These are phyloP conservation scores for Saxidomus purpurata DNA, from an alignment of 1,140 invertebrate genomes.

Conservation along the genomic window DNA sequence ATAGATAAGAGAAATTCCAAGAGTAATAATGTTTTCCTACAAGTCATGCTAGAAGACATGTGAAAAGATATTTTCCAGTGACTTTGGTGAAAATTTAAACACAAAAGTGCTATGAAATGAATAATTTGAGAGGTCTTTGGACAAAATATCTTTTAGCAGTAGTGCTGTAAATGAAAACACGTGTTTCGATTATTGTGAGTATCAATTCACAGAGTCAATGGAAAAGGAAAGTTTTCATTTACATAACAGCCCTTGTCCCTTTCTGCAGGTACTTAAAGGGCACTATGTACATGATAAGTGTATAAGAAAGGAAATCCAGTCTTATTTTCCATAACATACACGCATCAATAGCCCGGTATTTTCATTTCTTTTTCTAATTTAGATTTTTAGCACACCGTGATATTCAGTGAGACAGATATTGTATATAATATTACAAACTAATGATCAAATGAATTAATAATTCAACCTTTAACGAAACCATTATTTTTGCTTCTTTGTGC, in stretches of 20 bases:
- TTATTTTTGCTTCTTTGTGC: too few relatives aligned
- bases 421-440: too few relatives aligned
- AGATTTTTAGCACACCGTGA: too few relatives aligned
- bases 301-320: not conserved
- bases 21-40: constrained; percentile 10
- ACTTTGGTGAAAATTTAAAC: not conserved
- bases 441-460: too few relatives aligned
- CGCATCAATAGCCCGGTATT: too few relatives aligned
- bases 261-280: not conserved
- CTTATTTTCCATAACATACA: too few relatives aligned
- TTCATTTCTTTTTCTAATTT: too few relatives aligned
- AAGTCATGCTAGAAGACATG: constrained; percentile 9
- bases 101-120: not conserved
- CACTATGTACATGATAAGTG: not conserved
- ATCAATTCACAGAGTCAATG: constrained; percentile 19
- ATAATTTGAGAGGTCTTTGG: not conserved
- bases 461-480: too few relatives aligned
- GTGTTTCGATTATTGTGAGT: too few relatives aligned
- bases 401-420: too few relatives aligned
- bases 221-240: not conserved
- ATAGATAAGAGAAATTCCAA: not conserved
- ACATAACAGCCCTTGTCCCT: not conserved
- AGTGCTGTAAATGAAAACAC: too few relatives aligned
- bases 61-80: constrained; percentile 9
- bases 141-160: not conserved